Base-by-base conservation (phyloP, 2,113 vertebrate species). In the Scophthalmus maximus region DNA sequence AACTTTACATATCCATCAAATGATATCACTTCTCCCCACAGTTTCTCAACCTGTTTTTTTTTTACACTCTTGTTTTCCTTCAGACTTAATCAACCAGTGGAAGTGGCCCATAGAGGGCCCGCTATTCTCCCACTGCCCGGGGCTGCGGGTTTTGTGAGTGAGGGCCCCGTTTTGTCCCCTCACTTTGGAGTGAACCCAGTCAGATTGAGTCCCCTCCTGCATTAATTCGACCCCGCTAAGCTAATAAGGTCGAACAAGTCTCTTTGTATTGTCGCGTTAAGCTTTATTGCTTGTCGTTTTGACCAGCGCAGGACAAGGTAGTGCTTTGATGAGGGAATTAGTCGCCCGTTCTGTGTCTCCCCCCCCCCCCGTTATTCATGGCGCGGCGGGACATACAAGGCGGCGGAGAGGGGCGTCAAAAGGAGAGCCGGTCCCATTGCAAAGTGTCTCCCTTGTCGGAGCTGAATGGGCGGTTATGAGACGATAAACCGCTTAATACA, bases 401-500 rank as follows among this genome's bases (percentile, higher is more conserved):
- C 97, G 95, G 92, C 96, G 93, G 96, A 95, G 96, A 96, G 96
- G 42, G 96, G 98, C 97, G 98, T 98, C 96, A 97, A 98, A 93
- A 97, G 96, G 96, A 97, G 96, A 97, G 95, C 96, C 90, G 96
- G 96, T 95, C 97, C 98, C 94, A 97, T 98, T 97, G 97, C 98
- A 97, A 97, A 98, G 96, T 98, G 97, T 97, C 96, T 95, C 95
- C 95, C 97, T 99, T 98, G 96, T 99, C 96, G 95, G 95, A 85
- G 95, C 95, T 99, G 96, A 98, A 99, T 97, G 95, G 96, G 92
- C 94, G 96, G 96, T 97, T 98, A 99, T 99, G 98, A 99, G 98
- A 99, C 98, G 97, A 99, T 99, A 99, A 99, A 99, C 98, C 97
- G 97, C 98, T 98, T 99, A 99, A 99, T 98, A 98, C 97, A 98